A percentile compares a stretch with the other conserved stretches of the same genome.
phyloP scores from a whole-genome alignment of 2,888 invertebrate genomes.

The Auanema sp. region DNA sequence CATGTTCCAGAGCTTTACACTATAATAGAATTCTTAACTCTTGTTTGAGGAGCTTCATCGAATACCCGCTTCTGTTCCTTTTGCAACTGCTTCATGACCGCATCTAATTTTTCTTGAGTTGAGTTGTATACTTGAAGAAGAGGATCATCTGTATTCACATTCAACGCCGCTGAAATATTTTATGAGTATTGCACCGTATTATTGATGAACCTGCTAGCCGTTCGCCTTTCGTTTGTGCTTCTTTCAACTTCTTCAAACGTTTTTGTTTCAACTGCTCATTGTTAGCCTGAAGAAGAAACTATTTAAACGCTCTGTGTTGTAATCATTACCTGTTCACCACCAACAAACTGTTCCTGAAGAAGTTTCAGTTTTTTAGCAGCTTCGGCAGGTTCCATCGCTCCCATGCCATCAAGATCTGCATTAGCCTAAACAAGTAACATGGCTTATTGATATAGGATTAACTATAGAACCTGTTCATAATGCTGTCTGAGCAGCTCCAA shows the following conservation, averaged over 20 bases:
- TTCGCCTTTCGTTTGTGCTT: constrained; percentile 72
- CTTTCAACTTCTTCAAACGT: constrained; percentile 73
- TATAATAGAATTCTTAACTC: too few species aligned
- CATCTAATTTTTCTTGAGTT: constrained; percentile 78
- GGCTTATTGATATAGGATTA: too few species aligned
- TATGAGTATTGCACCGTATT: background rate
- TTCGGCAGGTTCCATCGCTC: constrained; percentile 49
- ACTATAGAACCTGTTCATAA: constrained; percentile 68
- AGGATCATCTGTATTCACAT: constrained; percentile 74
- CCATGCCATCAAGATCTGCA: constrained; percentile 32
- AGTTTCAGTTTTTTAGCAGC: constrained; percentile 68
- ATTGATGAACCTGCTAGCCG: constrained; percentile 62
- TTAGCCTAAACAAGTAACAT: too few species aligned
- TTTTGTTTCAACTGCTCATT: constrained; percentile 76
- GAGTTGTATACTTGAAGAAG: constrained; percentile 77
- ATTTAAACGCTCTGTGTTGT: background rate
- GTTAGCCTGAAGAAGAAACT: too few species aligned
- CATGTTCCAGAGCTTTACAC: constrained; percentile 74
- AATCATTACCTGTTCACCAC: constrained; percentile 72
- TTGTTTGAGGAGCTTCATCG: background rate
- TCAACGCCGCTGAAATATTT: constrained; percentile 49
- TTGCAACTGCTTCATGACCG: constrained; percentile 74
- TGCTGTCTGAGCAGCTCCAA: constrained; percentile 70
- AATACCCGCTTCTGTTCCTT: constrained; percentile 73
- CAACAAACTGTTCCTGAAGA: constrained; percentile 78